Percentiles rank a stretch among this genome's conserved stretches.
Evolutionary conservation across 2,113 vertebrate species (phyloP).

Genomic region (Dunckerocampus dactyliophorus): DNA sequence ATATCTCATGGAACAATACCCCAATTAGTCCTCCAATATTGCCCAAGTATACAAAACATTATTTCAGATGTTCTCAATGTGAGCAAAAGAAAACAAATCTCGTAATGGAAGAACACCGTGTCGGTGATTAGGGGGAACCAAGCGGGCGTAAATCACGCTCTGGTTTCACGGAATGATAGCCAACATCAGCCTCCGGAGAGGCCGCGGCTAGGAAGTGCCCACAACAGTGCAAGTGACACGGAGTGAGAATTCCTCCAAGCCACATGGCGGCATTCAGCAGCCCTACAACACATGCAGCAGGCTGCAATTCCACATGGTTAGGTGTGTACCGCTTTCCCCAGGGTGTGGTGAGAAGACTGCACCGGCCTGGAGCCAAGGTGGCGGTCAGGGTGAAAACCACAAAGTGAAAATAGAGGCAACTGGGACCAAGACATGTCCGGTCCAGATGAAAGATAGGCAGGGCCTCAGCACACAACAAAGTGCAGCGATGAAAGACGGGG

Average conservation of each 20-base stretch:
- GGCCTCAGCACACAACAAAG: constrained; percentile 54
- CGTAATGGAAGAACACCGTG: constrained; percentile 39
- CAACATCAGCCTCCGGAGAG: constrained; percentile 30
- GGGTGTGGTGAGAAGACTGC: constrained; percentile 60
- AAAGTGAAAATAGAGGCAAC: constrained; percentile 58
- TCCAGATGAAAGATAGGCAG: constrained; percentile 52
- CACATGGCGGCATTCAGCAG: constrained; percentile 53
- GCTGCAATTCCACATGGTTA: constrained; percentile 57
- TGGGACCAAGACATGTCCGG: constrained; percentile 40
- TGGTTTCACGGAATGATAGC: constrained; percentile 50
- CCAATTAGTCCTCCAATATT: not conserved
- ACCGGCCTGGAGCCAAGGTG: constrained; percentile 59
- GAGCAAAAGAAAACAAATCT: constrained; percentile 28
- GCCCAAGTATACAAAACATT: constrained; percentile 26
- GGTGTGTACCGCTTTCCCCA: constrained; percentile 58
- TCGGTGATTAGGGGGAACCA: constrained; percentile 34
- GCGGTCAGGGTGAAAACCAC: constrained; percentile 54
- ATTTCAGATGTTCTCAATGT: constrained; percentile 28
- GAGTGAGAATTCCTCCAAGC: constrained; percentile 55
- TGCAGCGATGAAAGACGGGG: constrained; percentile 44
- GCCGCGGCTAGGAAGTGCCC: constrained; percentile 36
- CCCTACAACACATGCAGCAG: constrained; percentile 46
- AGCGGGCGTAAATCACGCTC: constrained; percentile 50
- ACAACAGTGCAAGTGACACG: constrained; percentile 32
- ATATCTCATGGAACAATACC: not conserved